These are phyloP conservation scores for Thunnus thynnus DNA, from an alignment of 2,113 vertebrate species.

Conservation along the genomic window DNA sequence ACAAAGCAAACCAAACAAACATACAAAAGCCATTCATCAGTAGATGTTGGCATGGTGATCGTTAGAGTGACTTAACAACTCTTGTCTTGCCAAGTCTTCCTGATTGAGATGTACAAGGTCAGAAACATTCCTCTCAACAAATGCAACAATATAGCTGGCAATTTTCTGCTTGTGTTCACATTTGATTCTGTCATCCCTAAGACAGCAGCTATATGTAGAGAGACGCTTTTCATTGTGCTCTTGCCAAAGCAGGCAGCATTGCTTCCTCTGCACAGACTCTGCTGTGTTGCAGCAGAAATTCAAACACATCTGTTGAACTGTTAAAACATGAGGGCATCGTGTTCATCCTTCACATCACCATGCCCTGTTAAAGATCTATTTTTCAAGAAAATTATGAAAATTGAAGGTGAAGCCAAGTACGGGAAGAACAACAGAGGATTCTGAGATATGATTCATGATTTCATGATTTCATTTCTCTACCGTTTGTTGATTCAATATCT, in stretches of 20 bases:
- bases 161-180: not conserved
- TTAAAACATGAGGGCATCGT: not conserved
- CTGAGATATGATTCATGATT: constrained; percentile 1
- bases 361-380: not conserved
- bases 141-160: not conserved
- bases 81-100: not conserved
- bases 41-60: not conserved
- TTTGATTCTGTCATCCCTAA: not conserved
- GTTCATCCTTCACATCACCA: not conserved
- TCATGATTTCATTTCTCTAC: not conserved
- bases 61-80: not conserved
- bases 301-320: not conserved
- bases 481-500: constrained; percentile 3
- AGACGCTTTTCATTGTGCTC: not conserved
- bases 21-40: not conserved
- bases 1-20: not conserved
- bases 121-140: not conserved
- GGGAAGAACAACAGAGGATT: not conserved
- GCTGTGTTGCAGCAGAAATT: not conserved
- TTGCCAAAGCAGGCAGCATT: not conserved
- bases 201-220: not conserved
- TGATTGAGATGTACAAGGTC: not conserved
- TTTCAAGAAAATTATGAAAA: not conserved
- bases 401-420: not conserved
- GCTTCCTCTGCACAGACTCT: not conserved